Percentiles rank a stretch among this genome's conserved stretches.
phyloP scores from a whole-genome alignment of 2,113 vertebrate genomes.

The Zootoca vivipara region DNA sequence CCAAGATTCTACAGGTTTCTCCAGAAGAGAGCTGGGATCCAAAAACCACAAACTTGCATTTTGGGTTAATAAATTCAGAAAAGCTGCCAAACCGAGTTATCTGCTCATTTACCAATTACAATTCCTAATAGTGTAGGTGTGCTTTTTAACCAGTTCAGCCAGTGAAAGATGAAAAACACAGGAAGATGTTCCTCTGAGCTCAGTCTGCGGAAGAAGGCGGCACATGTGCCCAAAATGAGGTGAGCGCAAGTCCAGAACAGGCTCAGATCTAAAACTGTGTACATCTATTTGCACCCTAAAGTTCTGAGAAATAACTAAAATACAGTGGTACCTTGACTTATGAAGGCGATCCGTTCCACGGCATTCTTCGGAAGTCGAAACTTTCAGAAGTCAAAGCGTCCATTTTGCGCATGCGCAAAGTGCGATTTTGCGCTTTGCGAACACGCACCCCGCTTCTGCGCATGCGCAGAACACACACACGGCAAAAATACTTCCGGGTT shows the following conservation, averaged over 20 bases:
- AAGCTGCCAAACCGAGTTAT: not conserved
- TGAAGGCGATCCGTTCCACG: too few species aligned
- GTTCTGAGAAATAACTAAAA: too few species aligned
- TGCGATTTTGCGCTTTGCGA: too few species aligned
- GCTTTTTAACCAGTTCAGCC: not conserved
- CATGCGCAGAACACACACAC: too few species aligned
- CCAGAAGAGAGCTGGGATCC: not conserved
- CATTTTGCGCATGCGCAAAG: too few species aligned
- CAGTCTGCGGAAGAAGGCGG: not conserved
- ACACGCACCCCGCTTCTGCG: too few species aligned
- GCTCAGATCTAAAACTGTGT: not conserved
- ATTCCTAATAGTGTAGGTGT: not conserved
- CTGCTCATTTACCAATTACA: not conserved
- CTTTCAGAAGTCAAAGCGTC: too few species aligned
- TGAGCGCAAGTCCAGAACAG: not conserved
- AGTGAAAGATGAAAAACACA: not conserved
- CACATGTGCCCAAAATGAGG: not conserved
- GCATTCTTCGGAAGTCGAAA: too few species aligned
- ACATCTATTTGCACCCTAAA: not conserved
- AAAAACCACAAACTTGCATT: not conserved
- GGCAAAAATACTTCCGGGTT: too few species aligned
- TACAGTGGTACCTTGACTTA: too few species aligned
- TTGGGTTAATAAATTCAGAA: not conserved
- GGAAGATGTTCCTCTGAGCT: not conserved
- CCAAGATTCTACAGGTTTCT: not conserved